A percentile compares a stretch with the other conserved stretches of the same genome.
These are phyloP conservation scores for Spisula solida DNA, from an alignment of 2,888 invertebrate genomes.

Conservation along the genomic window DNA sequence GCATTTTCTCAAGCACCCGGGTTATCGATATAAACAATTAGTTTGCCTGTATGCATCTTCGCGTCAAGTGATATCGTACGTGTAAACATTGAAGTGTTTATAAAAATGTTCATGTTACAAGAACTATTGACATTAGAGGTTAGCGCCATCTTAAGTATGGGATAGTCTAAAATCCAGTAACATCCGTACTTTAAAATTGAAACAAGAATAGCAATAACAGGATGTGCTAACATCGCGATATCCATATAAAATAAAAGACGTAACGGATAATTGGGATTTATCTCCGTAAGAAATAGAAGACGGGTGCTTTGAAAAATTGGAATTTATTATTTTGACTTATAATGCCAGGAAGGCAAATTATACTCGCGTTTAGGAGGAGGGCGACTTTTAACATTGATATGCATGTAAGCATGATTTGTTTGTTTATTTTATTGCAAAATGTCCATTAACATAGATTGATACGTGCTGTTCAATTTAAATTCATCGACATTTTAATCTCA, in stretches of 20 bases:
- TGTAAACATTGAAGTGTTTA: slow-evolving; percentile 11
- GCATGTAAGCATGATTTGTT: not conserved
- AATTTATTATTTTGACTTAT: not conserved
- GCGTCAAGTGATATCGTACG: not conserved
- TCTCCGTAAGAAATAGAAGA: not conserved
- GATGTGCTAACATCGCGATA: not conserved
- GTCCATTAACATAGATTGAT: not conserved
- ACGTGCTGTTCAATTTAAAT: too few species aligned
- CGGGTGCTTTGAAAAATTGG: not conserved
- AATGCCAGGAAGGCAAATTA: not conserved
- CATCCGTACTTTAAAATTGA: not conserved
- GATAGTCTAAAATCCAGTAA: not conserved
- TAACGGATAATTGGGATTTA: not conserved
- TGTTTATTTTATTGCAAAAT: not conserved
- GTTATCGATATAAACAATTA: slow-evolving; percentile 1
- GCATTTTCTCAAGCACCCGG: not conserved
- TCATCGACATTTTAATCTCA: too few species aligned
- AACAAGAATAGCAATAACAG: not conserved
- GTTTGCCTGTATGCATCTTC: not conserved
- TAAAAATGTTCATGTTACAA: not conserved
- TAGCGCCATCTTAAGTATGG: not conserved
- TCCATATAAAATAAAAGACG: not conserved
- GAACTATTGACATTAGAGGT: not conserved
- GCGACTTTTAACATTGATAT: slow-evolving; percentile 17
- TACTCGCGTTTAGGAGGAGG: not conserved